Evolutionary conservation across 2,888 invertebrate species (phyloP).

Genomic region (Conops quadrifasciatus): DNA sequence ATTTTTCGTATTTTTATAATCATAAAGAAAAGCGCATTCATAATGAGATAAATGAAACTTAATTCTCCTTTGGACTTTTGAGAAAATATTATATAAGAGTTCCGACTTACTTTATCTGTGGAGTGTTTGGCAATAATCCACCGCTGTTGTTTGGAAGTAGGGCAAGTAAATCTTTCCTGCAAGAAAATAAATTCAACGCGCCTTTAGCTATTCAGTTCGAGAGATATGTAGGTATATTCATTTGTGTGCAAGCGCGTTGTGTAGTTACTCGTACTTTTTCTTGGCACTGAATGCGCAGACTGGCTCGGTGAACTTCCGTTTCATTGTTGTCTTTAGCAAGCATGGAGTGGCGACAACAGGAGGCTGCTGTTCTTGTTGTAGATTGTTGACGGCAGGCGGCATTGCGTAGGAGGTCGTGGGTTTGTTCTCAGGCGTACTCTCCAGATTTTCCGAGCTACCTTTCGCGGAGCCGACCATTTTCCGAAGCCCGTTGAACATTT

Average conservation of each 20-base stretch:
- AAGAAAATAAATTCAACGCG: conserved; percentile 49
- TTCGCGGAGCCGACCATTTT: conserved; percentile 77
- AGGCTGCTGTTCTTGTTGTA: conserved; percentile 18
- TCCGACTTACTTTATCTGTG: conserved; percentile 70
- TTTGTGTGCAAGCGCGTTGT: conserved; percentile 18
- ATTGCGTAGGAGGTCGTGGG: conserved; percentile 52
- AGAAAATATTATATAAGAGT: background rate
- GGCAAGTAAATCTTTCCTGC: conserved; percentile 72
- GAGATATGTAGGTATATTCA: background rate
- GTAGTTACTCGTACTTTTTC: conserved; percentile 69
- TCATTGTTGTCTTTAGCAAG: conserved; percentile 72
- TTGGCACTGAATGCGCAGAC: conserved; percentile 71
- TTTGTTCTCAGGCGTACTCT: conserved; percentile 64
- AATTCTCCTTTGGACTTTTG: background rate
- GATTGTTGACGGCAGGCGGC: background rate
- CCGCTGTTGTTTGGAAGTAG: conserved; percentile 69
- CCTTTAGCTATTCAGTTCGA: conserved; percentile 13
- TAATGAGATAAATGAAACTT: background rate
- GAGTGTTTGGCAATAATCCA: conserved; percentile 68
- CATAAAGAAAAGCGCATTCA: background rate
- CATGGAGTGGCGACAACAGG: conserved; percentile 67
- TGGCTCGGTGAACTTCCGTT: conserved; percentile 71
- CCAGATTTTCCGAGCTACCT: conserved; percentile 66
- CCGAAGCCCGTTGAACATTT: conserved; percentile 79
- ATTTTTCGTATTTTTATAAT: background rate